Base-by-base conservation (phyloP, 2,888 invertebrate genomes). In the Lasius fuliginosus region DNA sequence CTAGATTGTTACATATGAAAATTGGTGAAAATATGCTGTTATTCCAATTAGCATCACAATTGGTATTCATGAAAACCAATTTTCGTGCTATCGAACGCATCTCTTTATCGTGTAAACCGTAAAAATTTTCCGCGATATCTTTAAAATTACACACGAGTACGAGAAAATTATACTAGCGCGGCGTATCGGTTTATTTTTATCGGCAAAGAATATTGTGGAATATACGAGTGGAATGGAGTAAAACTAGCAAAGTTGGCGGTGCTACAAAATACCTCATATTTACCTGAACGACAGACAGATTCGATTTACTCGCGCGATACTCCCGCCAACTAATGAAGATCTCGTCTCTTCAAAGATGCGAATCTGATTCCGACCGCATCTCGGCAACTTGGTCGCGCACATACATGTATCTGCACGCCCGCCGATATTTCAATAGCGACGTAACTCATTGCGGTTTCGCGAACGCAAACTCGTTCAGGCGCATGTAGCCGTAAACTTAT, bases 401-500 rank as follows among this genome's bases (percentile, higher is more conserved):
- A 12, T 56, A 33, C 33, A 15, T 56, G 23, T 42, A 68, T 77
- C 42, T 42, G 68, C 42, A 42, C 30, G 67, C 36, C 40, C 76
- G 30, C 53, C 75, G 42, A 77, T 77, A 77, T 77, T 76, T 77
- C 68, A 77, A 77, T 68, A 68, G 77, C 68, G 74, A 76, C 83
- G 74, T 75, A 82, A 76, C 71, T 36, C 73, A 82, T 64, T 58
- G 79, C 65, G 73, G 64, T 74, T 53, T 27, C 73, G 49, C n/a
- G 60, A 83, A 77, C 77, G 77, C 68, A 85, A 84, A 85, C 53
- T 87, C 79, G 81, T 85, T 81, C 77, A 65, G 82, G 89, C 69
- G 87, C 64, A 79, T 73, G 67, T 77, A 82, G 46, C 68, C 85
- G 82, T 85, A 81, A 85, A 83, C 68, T 85, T 88, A 89, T 89